Evolutionary conservation across 1,140 invertebrate genomes (phyloP), one percentile per base, ranked within the genome.

Genomic region (Atta colombica): DNA sequence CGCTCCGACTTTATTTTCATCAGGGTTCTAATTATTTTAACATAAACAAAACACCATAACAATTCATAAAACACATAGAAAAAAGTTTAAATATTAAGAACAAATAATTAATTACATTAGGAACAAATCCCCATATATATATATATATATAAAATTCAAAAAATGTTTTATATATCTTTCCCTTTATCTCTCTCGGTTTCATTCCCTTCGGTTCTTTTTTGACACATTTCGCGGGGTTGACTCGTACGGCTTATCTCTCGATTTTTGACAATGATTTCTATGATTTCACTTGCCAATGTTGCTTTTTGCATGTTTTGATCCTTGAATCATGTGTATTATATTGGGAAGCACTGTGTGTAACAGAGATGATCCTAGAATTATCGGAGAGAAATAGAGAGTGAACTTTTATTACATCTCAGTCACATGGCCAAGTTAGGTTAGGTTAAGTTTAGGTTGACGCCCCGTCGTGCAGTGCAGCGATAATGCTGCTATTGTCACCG

Each of bases 341-440:
- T 39, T 90, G 89, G 93, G 94, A 95, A 95, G 94, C 94, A 95
- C 94, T 94, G 91, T 92, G 91, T 93, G 77, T 69, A 69, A 85
- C 86, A 92, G 89, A 91, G 90, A 87, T 89, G 87, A 93, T 90
- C 88, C 92, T 93, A 90, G 90, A 93, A 89, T 94, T 91, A 90
- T 93, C 89, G 84, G 49, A 49, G 2, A 49, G 12, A 49, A 6
- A 6, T 0, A 35, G 31, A 35, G 31, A 35, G 31, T 2, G 5
- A 35, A 35, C 3, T 35, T 6, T n/a, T n/a, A 58, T 58, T 21
- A n/a, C 55, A n/a, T n/a, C n/a, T 8, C 2, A 58, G 8, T 58
- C n/a, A 21, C n/a, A 8, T 35, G 28, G 63, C 28, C 63, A 18
- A 7, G 28, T 65, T 2, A 65, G 28, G 63, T 31, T 31, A 31